Percentiles rank a stretch among this genome's conserved stretches.
phyloP scores from a whole-genome alignment of 2,113 vertebrate species.

The Miniopterus natalensis region DNA sequence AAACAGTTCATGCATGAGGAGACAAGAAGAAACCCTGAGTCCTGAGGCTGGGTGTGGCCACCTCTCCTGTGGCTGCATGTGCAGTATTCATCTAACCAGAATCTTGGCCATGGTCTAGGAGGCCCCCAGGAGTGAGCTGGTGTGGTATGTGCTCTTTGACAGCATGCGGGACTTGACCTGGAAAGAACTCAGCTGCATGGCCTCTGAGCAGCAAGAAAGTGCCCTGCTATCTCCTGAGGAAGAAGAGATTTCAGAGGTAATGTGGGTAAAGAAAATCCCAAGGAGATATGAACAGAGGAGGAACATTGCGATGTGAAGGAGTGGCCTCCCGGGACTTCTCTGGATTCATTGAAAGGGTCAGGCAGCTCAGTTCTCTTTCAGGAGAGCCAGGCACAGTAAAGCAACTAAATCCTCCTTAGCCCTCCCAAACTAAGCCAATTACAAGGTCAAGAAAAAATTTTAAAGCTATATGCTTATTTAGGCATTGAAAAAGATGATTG shows the following conservation, averaged over 20 bases:
- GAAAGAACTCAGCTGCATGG: background rate
- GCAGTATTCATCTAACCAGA: background rate
- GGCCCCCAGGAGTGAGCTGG: background rate
- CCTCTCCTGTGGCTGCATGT: background rate
- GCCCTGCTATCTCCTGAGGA: background rate
- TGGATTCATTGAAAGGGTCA: background rate
- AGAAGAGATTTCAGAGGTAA: background rate
- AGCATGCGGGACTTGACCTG: background rate
- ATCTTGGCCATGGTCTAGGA: background rate
- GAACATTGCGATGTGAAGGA: background rate
- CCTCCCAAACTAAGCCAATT: slow-evolving; percentile 38
- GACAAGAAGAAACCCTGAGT: background rate
- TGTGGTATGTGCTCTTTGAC: background rate
- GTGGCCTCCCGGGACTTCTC: background rate
- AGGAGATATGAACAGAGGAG: background rate
- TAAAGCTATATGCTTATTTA: background rate
- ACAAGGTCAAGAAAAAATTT: slow-evolving; percentile 33
- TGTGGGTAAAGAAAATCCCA: background rate
- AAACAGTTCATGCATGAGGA: background rate
- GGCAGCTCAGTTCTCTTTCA: background rate
- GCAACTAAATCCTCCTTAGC: background rate
- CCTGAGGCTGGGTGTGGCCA: background rate
- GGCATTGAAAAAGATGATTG: background rate
- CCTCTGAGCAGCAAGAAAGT: background rate
- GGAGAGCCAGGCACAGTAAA: background rate